Conservation (phyloP, 2,888 invertebrate species). For the Aleiodes testaceus region DNA sequence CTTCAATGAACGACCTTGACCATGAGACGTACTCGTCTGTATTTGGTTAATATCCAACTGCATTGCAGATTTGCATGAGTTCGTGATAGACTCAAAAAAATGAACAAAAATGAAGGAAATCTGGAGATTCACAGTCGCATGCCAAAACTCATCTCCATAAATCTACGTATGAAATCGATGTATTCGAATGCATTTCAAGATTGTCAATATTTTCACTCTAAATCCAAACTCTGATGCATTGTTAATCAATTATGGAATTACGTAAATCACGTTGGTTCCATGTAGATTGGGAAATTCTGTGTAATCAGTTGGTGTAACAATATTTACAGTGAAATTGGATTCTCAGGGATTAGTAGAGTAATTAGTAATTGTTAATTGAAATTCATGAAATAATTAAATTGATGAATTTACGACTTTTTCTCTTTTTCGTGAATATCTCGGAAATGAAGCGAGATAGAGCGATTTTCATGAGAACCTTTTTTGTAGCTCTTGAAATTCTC, state of each 20-base stretch:
- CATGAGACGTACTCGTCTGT: slow-evolving; percentile 26
- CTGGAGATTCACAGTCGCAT: not conserved
- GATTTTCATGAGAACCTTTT: too few species aligned
- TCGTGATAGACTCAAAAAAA: slow-evolving; percentile 40
- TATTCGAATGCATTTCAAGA: not conserved
- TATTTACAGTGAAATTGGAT: too few species aligned
- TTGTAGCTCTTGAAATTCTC: too few species aligned
- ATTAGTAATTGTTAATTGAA: too few species aligned
- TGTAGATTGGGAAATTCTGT: not conserved
- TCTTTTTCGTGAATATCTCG: too few species aligned
- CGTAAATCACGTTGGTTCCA: not conserved
- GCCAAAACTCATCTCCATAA: not conserved
- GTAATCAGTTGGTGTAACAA: too few species aligned
- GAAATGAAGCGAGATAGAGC: too few species aligned
- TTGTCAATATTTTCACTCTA: slow-evolving; percentile 1
- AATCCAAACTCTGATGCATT: not conserved
- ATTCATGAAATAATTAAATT: too few species aligned
- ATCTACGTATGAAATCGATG: not conserved
- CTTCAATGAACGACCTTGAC: slow-evolving; percentile 7
- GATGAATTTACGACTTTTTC: too few species aligned
- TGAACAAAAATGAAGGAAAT: not conserved
- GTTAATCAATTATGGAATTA: slow-evolving; percentile 12
- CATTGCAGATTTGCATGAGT: slow-evolving; percentile 64
- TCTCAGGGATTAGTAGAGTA: too few species aligned
- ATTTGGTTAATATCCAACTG: slow-evolving; percentile 50